Base-by-base conservation (phyloP, 1,140 invertebrate genomes). In the Diorhabda elongata region DNA sequence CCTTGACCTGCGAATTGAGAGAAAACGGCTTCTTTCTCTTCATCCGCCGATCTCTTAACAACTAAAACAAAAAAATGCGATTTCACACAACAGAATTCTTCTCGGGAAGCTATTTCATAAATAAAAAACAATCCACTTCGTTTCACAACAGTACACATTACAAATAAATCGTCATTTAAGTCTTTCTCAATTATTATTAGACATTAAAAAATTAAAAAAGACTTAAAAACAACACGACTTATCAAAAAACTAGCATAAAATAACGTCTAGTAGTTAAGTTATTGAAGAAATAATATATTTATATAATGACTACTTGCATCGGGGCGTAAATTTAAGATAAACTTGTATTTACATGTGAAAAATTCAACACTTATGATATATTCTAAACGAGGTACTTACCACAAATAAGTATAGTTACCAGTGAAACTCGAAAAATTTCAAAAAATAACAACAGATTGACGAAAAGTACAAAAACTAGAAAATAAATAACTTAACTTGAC, bases 1-100 rank as follows among this genome's bases (percentile, higher is more conserved):
- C 85, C 85, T 58, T 88, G 88, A 41, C 92, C 92, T 66, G 91
- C 86, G 82, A 91, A 94, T 74, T 89, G 88, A n/a, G 88, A 86
- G 79, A 89, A 93, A 66, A 90, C 86, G 59, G 83, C 83, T 44
- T 81, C 79, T 5, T 82, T 76, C 2, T 80, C 78, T 5, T 82
- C 68, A 58, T 87, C 85, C 64, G 84, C 83, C 9, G 89, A 90
- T 47, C 91, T 85, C 78, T 93, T 93, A 67, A 86, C 85, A 57
- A 93, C 91, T 92, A 81, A 64, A 87, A 87, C 64, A 71, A 26
- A 26, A 68, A 68, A 70, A 75, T 52, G 6, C 2, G 47, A 52
- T n/a, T 8, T 52, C n/a, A 52, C 6, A 52, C 47, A 8, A 52
- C 47, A 6, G 9, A 9, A 5, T 6, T 9, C 5, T 9, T 5